phyloP scores from a whole-genome alignment of 2,888 invertebrate species.

The Tortrix viridana region DNA sequence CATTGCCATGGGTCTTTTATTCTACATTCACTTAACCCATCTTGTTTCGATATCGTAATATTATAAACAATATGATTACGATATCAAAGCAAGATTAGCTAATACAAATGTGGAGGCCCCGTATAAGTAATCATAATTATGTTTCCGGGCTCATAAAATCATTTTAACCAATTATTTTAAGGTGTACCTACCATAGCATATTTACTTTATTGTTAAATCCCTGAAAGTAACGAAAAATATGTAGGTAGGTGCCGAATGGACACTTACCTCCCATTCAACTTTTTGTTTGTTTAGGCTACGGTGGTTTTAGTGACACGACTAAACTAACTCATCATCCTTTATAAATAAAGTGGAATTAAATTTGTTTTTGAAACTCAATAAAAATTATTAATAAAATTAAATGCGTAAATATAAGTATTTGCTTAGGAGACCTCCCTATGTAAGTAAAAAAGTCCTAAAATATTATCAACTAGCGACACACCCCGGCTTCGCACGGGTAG shows the following conservation, averaged over 20 bases:
- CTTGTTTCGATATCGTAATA: too few species aligned
- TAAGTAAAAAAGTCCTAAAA: too few species aligned
- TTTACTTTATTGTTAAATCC: not conserved
- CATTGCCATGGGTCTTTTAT: too few species aligned
- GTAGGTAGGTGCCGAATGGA: constrained; percentile 5
- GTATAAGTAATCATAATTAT: too few species aligned
- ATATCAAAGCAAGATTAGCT: too few species aligned
- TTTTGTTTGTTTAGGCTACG: constrained; percentile 27
- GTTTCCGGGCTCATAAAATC: too few species aligned
- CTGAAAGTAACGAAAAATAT: constrained; percentile 4
- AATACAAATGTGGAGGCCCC: too few species aligned
- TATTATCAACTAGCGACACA: too few species aligned
- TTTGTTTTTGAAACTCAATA: not conserved
- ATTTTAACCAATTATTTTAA: too few species aligned
- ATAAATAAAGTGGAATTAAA: constrained; percentile 14
- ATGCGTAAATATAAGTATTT: constrained; percentile 15
- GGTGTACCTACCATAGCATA: not conserved
- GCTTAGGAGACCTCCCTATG: constrained; percentile 10
- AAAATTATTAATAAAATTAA: constrained; percentile 7
- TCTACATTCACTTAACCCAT: too few species aligned
- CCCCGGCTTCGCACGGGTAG: too few species aligned
- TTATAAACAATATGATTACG: too few species aligned
- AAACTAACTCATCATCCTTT: constrained; percentile 33
- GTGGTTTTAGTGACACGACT: constrained; percentile 19
- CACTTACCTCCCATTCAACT: constrained; percentile 8